phyloP scores from a whole-genome alignment of 1,140 invertebrate genomes.

The Hestina assimilis region DNA sequence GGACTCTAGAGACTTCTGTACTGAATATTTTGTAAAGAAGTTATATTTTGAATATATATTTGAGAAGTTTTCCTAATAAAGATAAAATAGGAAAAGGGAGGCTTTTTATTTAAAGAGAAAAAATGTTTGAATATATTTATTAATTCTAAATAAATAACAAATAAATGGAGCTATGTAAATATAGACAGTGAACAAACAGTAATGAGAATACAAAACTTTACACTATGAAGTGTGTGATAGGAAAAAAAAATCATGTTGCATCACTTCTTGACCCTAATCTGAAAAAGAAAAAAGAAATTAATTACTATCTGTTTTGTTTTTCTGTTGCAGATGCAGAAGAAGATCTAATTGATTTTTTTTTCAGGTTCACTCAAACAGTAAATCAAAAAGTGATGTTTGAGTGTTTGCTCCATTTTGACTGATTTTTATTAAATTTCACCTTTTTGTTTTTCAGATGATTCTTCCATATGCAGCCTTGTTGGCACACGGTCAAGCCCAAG shows the following conservation, averaged over 20 bases:
- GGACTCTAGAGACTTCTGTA: slow-evolving; percentile 46
- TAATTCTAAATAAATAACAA: slow-evolving; percentile 66
- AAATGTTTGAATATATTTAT: slow-evolving; percentile 49
- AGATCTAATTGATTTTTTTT: slow-evolving; percentile 66
- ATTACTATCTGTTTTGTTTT: slow-evolving; percentile 63
- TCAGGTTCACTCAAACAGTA: slow-evolving; percentile 61
- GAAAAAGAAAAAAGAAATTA: slow-evolving; percentile 58
- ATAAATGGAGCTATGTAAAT: slow-evolving; percentile 51
- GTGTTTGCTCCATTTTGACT: slow-evolving; percentile 56
- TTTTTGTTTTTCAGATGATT: slow-evolving; percentile 78
- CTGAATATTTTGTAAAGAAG: slow-evolving; percentile 28
- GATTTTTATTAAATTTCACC: slow-evolving; percentile 69
- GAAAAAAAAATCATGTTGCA: slow-evolving; percentile 14
- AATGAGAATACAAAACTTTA: slow-evolving; percentile 24
- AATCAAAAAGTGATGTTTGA: slow-evolving; percentile 50
- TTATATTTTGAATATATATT: slow-evolving; percentile 19
- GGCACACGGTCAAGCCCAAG: slow-evolving; percentile 77
- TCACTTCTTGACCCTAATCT: slow-evolving; percentile 55
- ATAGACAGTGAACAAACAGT: slow-evolving; percentile 28
- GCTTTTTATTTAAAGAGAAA: slow-evolving; percentile 62
- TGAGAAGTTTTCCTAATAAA: slow-evolving; percentile 57
- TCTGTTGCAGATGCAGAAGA: slow-evolving; percentile 74
- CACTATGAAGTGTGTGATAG: slow-evolving; percentile 26
- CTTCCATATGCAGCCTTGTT: slow-evolving; percentile 77
- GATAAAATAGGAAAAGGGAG: slow-evolving; percentile 54